Evolutionary conservation across 2,113 vertebrate species (phyloP).

Genomic region (Pipra filicauda): DNA sequence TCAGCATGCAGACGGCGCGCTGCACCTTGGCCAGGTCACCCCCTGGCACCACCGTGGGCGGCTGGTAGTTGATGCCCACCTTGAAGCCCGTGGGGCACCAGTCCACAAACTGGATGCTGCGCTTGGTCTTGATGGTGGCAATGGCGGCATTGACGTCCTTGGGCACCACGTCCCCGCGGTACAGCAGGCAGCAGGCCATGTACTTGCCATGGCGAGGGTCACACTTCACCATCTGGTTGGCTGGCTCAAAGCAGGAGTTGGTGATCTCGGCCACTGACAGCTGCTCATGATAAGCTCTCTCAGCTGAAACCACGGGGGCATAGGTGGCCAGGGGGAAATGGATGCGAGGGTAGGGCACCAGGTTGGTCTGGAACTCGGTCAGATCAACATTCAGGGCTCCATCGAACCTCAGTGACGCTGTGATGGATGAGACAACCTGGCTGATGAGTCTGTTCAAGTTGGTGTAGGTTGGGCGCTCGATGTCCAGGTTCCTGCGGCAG

Average conservation of each 20-base stretch:
- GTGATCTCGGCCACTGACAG: conserved; percentile 65
- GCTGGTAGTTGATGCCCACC: conserved; percentile 87
- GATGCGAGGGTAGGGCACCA: conserved; percentile 77
- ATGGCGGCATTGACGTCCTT: conserved; percentile 71
- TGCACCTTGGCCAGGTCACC: conserved; percentile 83
- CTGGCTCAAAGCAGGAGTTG: conserved; percentile 70
- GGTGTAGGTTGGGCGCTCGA: conserved; percentile 75
- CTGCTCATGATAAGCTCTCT: conserved; percentile 79
- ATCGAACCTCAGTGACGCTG: conserved; percentile 85
- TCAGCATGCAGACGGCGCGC: conserved; percentile 80
- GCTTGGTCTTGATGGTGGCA: conserved; percentile 63
- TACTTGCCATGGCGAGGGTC: conserved; percentile 77
- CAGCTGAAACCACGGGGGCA: conserved; percentile 42
- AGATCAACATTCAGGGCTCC: conserved; percentile 89
- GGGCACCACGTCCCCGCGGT: conserved; percentile 71
- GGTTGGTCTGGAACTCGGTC: conserved; percentile 86
- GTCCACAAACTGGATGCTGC: conserved; percentile 73
- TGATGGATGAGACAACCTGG: conserved; percentile 78
- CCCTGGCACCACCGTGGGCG: conserved; percentile 80
- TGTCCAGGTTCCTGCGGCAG: conserved; percentile 74
- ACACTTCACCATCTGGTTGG: conserved; percentile 78
- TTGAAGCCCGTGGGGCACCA: conserved; percentile 89
- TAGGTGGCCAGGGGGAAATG: conserved; percentile 79
- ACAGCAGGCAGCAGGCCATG: conserved; percentile 74
- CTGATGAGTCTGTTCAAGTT: conserved; percentile 79